phyloP scores from a whole-genome alignment of 2,888 invertebrate genomes.

The Scaptomyza flava region DNA sequence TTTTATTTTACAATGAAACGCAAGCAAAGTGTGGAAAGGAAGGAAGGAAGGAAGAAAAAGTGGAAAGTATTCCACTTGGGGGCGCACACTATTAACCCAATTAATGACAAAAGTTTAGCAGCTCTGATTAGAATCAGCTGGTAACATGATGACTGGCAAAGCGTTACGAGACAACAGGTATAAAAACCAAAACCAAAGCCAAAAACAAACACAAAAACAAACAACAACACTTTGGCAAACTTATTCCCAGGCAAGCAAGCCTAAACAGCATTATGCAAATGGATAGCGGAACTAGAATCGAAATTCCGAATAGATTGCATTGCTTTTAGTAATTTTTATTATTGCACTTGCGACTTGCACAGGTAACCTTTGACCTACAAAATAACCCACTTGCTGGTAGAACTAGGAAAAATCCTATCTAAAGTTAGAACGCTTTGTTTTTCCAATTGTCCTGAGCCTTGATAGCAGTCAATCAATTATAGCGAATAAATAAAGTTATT shows the following conservation, averaged over 20 bases:
- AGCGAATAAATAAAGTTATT: no score
- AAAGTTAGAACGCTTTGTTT: no score
- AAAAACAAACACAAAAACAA: background rate
- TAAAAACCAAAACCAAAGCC: conserved; percentile 1
- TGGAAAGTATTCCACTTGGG: background rate
- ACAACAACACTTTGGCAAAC: conserved; percentile 4
- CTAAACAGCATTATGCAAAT: no score
- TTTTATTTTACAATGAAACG: conserved; percentile 5
- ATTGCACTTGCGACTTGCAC: no score
- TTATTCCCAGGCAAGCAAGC: background rate
- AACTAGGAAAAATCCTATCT: no score
- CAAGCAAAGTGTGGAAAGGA: background rate
- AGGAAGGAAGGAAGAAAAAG: no score
- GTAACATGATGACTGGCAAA: conserved; percentile 52
- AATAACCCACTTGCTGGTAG: no score
- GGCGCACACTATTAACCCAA: conserved; percentile 61
- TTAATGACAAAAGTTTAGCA: conserved; percentile 61
- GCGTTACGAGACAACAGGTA: conserved; percentile 40
- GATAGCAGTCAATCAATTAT: no score
- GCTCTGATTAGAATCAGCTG: conserved; percentile 63
- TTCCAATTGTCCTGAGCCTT: no score
- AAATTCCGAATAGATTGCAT: conserved; percentile 4
- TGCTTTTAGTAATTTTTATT: no score
- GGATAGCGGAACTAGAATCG: background rate
- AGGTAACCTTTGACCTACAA: no score